Percentiles rank a stretch among this genome's conserved stretches.
These are phyloP conservation scores for Propsilocerus akamusi DNA, from an alignment of 1,140 invertebrate species.

Conservation along the genomic window DNA sequence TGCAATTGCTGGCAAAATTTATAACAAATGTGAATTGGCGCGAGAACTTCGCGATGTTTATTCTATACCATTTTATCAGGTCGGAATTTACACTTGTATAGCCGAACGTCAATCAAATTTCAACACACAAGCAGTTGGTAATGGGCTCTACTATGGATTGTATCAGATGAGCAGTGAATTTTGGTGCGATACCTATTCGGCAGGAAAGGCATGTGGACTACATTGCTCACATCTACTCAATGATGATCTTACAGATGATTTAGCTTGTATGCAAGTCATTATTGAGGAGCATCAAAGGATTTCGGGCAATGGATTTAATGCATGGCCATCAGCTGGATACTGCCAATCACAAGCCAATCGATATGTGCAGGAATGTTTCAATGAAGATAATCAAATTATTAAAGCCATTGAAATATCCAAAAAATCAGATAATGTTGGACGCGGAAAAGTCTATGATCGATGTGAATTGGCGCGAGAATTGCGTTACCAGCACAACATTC, in stretches of 20 bases:
- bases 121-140: slow-evolving; percentile 37
- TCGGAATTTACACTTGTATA: slow-evolving; percentile 48
- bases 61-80: slow-evolving; percentile 28
- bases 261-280: background rate
- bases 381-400: background rate
- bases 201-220: slow-evolving; percentile 22
- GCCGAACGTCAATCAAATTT: slow-evolving; percentile 41
- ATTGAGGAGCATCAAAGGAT: background rate
- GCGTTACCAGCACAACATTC: slow-evolving; percentile 23
- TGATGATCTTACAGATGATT: background rate
- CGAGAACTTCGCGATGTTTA: slow-evolving; percentile 30
- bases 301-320: background rate
- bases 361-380: background rate
- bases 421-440: slow-evolving; percentile 1
- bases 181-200: slow-evolving; percentile 33
- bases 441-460: slow-evolving; percentile 30
- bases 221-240: background rate
- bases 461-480: slow-evolving; percentile 42
- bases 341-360: background rate
- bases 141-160: slow-evolving; percentile 41
- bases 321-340: background rate
- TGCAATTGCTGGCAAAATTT: slow-evolving; percentile 27
- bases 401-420: background rate
- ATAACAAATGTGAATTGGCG: slow-evolving; percentile 48
- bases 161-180: slow-evolving; percentile 44